Conservation (phyloP, 2,113 vertebrate species). For the Barbus barbus region DNA sequence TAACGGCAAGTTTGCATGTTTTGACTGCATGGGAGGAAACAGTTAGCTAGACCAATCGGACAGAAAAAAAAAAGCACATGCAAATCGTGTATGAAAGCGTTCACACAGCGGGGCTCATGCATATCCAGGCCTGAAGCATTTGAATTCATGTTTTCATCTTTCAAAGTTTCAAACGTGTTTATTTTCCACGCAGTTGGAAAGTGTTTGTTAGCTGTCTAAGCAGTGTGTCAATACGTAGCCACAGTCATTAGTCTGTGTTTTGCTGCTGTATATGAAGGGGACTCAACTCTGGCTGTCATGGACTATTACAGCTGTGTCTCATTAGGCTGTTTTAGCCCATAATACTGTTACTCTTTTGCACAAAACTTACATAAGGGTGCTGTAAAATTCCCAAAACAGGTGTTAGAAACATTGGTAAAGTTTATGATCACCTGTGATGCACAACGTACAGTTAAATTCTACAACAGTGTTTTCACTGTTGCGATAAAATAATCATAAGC, state of each 20-base stretch:
- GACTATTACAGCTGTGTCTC: slow-evolving; percentile 47
- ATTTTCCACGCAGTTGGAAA: slow-evolving; percentile 53
- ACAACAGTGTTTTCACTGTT: not conserved
- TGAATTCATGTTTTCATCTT: slow-evolving; percentile 49
- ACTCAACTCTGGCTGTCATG: slow-evolving; percentile 43
- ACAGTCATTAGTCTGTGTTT: slow-evolving; percentile 40
- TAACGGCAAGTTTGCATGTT: slow-evolving; percentile 76
- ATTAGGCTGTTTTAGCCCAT: slow-evolving; percentile 40
- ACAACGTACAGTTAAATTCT: not conserved
- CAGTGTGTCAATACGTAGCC: slow-evolving; percentile 39
- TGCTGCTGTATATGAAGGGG: slow-evolving; percentile 43
- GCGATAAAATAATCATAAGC: slow-evolving; percentile 8
- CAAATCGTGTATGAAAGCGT: slow-evolving; percentile 64
- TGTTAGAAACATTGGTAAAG: slow-evolving; percentile 1
- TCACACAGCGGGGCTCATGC: slow-evolving; percentile 54
- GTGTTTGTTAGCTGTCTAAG: slow-evolving; percentile 52
- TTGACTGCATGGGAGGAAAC: slow-evolving; percentile 72
- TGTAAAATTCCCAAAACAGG: slow-evolving; percentile 21
- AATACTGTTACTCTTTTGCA: slow-evolving; percentile 34
- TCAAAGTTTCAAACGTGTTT: slow-evolving; percentile 35
- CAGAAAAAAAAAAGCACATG: slow-evolving; percentile 59
- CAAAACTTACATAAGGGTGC: slow-evolving; percentile 8
- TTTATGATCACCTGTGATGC: slow-evolving; percentile 30
- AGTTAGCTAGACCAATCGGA: slow-evolving; percentile 63
- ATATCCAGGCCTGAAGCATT: slow-evolving; percentile 28